Percentiles rank a stretch among this genome's conserved stretches.
Evolutionary conservation across 1,140 invertebrate species (phyloP).

Genomic region (Drosophila virilis): DNA sequence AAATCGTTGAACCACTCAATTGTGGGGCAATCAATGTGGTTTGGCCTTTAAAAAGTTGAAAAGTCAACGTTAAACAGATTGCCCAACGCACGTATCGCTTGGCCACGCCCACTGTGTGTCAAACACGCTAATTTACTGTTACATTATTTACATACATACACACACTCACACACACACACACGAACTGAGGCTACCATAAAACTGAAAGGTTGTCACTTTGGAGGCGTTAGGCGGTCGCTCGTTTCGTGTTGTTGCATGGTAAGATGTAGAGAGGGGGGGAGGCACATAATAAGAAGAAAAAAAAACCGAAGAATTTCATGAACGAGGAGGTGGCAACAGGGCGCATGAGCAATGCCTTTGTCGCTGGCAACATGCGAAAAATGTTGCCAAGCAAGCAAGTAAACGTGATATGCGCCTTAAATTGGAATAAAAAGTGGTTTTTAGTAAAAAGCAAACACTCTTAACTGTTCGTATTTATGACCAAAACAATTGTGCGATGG

Average conservation of each 20-base stretch:
- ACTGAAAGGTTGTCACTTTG: constrained; percentile 82
- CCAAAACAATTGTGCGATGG: not conserved
- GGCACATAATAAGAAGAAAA: constrained; percentile 46
- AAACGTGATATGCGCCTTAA: not conserved
- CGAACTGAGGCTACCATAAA: constrained; percentile 55
- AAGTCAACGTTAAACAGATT: constrained; percentile 76
- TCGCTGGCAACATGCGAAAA: constrained; percentile 45
- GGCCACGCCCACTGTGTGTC: constrained; percentile 77
- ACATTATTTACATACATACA: constrained; percentile 77
- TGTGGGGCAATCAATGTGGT: constrained; percentile 22
- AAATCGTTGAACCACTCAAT: not conserved
- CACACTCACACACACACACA: constrained; percentile 20
- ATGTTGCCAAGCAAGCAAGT: constrained; percentile 49
- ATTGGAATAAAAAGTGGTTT: constrained; percentile 2
- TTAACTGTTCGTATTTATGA: not conserved
- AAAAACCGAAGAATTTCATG: constrained; percentile 53
- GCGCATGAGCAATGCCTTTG: constrained; percentile 71
- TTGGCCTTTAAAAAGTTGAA: constrained; percentile 61
- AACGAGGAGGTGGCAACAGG: constrained; percentile 61
- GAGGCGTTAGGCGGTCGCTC: constrained; percentile 70
- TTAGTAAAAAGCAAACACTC: not conserved
- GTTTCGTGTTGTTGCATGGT: constrained; percentile 42
- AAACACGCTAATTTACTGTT: constrained; percentile 83
- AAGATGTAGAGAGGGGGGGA: not conserved
- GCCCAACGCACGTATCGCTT: constrained; percentile 64